Base-by-base conservation (phyloP, 1,140 invertebrate species). In the Musca vetustissima region DNA sequence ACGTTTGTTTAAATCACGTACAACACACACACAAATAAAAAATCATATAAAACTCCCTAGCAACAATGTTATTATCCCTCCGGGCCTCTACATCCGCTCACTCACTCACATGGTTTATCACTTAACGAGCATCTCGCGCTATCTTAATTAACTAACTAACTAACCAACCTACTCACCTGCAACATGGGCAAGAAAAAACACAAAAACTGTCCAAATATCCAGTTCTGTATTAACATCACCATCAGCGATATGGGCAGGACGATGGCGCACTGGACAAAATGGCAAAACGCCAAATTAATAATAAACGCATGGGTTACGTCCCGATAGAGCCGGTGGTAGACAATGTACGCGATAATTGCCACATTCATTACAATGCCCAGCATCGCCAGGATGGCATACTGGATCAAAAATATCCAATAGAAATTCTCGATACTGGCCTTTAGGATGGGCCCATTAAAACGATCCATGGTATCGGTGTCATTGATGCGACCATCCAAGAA, bases 131-230 rank as follows among this genome's bases (percentile, higher is more conserved):
- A 24, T 28, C 53, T 57, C 53, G n/a, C n/a, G n/a, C n/a, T n/a
- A n/a, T n/a, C n/a, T n/a, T n/a, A n/a, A n/a, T n/a, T n/a, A n/a
- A n/a, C n/a, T n/a, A n/a, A n/a, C n/a, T n/a, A n/a, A n/a, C n/a
- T n/a, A n/a, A n/a, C n/a, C n/a, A 66, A 28, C 53, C 24, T 47
- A 82, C 85, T 82, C 76, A 89, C 88, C 84, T 92, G 91, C 66
- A 92, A 75, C 88, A 92, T 91, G 0, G 91, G 90, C 53, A 91
- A 73, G 75, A 91, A 89, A 73, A 88, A 91, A 79, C 91, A 92
- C n/a, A 92, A 75, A 72, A 91, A 89, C 69, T 89, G 87, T 7
- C 90, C 91, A 70, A 91, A 89, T 52, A 91, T 84, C 90, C 90
- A 92, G 77, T 92, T 91, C 72, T 90, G 86, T 43, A 92, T 82